A percentile compares a stretch with the other conserved stretches of the same genome.
These are phyloP conservation scores for Cephus runcator DNA, from an alignment of 2,888 invertebrate genomes.

Conservation along the genomic window DNA sequence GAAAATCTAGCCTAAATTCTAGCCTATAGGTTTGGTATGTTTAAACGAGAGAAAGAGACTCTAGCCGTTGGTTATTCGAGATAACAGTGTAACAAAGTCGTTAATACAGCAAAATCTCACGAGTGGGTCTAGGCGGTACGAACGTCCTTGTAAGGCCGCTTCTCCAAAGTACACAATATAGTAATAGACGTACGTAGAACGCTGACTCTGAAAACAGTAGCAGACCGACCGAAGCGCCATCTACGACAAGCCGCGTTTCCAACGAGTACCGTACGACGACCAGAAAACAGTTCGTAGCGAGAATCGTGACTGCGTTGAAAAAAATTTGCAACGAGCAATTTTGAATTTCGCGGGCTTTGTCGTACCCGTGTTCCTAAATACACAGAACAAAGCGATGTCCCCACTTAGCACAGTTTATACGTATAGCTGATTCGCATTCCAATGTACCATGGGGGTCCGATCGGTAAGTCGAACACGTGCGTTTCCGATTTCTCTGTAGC, in stretches of 20 bases:
- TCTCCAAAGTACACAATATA: constrained; percentile 37
- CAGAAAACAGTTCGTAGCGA: no score
- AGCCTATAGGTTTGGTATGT: background rate
- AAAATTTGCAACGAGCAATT: background rate
- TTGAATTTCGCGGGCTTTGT: background rate
- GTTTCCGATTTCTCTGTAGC: background rate
- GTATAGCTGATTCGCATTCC: background rate
- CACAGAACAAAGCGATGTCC: background rate
- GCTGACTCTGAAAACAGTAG: background rate
- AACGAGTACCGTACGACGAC: background rate
- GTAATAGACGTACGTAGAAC: background rate
- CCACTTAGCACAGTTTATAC: background rate
- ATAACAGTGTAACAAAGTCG: no score
- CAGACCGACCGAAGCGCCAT: background rate
- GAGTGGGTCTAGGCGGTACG: constrained; percentile 24
- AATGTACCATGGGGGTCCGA: no score
- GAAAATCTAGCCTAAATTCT: background rate
- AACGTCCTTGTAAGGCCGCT: constrained; percentile 46
- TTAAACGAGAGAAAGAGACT: background rate
- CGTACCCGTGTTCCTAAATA: background rate
- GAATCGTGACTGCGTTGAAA: no score
- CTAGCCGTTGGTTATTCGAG: no score
- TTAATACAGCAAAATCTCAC: background rate
- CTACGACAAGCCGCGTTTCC: background rate
- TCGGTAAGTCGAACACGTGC: background rate